Percentiles rank a stretch among this genome's conserved stretches.
phyloP scores from a whole-genome alignment of 2,113 vertebrate genomes.

The Agelaius tricolor region DNA sequence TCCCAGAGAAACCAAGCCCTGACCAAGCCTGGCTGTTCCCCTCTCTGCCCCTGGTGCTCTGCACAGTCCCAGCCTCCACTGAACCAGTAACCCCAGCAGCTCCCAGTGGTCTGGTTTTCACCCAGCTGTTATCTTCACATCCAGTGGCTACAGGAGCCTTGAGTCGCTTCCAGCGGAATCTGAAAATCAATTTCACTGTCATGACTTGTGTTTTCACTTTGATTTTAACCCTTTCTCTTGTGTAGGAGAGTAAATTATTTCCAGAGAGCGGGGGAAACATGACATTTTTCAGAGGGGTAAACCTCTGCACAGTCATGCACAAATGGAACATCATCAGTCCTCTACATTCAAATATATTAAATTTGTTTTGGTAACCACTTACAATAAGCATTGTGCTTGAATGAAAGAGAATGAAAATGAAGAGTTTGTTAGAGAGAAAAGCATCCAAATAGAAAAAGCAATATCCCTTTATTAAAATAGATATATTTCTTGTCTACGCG shows the following conservation, averaged over 20 bases:
- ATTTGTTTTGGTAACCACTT: background rate
- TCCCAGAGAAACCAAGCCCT: background rate
- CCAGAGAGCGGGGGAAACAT: rapidly evolving
- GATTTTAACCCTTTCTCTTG: background rate
- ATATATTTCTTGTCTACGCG: background rate
- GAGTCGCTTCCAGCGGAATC: background rate
- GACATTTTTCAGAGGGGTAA: background rate
- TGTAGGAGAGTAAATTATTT: background rate
- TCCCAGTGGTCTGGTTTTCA: background rate
- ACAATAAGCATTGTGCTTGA: background rate
- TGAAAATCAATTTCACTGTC: background rate
- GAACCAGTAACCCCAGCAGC: background rate
- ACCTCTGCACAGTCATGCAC: background rate
- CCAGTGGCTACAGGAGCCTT: background rate
- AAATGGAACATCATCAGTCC: background rate
- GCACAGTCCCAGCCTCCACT: background rate
- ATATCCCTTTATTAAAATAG: background rate
- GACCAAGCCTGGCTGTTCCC: background rate
- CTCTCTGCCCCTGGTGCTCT: background rate
- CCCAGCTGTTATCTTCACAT: background rate
- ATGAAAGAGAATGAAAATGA: background rate
- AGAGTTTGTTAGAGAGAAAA: background rate
- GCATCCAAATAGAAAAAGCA: background rate
- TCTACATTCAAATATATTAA: background rate
- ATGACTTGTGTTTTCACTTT: background rate